Percentiles rank a stretch among this genome's conserved stretches.
These are phyloP conservation scores for Tortrix viridana DNA, from an alignment of 2,888 invertebrate species.

Conservation along the genomic window DNA sequence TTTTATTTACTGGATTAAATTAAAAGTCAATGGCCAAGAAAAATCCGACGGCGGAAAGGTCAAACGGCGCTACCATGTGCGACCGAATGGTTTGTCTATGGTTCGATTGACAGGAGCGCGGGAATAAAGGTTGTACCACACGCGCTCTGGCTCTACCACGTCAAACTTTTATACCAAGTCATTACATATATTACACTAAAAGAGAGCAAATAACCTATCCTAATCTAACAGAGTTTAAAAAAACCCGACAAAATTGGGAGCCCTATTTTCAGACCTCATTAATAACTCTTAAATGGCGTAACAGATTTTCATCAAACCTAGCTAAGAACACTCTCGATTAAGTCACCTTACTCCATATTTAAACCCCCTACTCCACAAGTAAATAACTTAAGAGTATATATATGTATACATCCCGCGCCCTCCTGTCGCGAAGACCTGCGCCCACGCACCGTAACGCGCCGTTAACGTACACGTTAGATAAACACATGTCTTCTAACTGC, in stretches of 20 bases:
- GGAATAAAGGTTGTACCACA: not conserved
- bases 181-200: too few relatives aligned
- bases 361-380: not conserved
- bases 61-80: conserved; percentile 36
- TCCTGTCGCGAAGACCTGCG: conserved; percentile 33
- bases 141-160: not conserved
- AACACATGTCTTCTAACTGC: conserved; percentile 39
- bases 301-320: too few relatives aligned
- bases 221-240: too few relatives aligned
- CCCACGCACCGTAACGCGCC: conserved; percentile 48
- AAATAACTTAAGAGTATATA: not conserved
- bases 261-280: too few relatives aligned
- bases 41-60: conserved; percentile 42
- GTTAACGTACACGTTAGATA: conserved; percentile 49
- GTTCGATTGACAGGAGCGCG: conserved; percentile 22
- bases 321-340: too few relatives aligned
- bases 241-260: too few relatives aligned
- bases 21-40: conserved; percentile 29
- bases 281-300: too few relatives aligned
- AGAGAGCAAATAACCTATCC: too few relatives aligned
- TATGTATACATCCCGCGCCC: conserved; percentile 28
- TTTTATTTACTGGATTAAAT: not conserved
- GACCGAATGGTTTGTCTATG: conserved; percentile 34
- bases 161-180: too few relatives aligned
- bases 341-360: too few relatives aligned